Percentiles rank a stretch among this genome's conserved stretches.
Conservation (phyloP, 2,888 invertebrate genomes). For the Gastrophysa polygoni region DNA sequence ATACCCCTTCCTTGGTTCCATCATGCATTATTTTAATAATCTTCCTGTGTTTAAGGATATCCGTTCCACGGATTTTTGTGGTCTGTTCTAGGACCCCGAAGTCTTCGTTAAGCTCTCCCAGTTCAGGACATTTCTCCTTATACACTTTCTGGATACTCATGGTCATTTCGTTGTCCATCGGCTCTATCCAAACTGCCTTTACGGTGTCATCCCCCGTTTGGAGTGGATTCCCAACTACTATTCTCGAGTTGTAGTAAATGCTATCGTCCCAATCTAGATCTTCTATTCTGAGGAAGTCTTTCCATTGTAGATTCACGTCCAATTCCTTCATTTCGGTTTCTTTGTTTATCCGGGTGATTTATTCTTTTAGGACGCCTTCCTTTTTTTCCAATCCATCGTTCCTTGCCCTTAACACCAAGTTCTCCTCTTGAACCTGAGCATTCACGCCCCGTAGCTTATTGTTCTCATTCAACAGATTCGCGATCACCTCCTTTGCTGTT, state of each 20-base stretch:
- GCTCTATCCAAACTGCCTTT: slow-evolving; percentile 22
- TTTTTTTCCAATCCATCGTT: too few species aligned
- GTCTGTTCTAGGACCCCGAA: slow-evolving; percentile 16
- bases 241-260: not conserved
- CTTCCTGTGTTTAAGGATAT: not conserved
- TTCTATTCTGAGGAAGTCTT: too few species aligned
- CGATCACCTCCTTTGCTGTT: too few species aligned
- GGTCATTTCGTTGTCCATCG: slow-evolving; percentile 18
- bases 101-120: slow-evolving; percentile 11
- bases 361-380: too few species aligned
- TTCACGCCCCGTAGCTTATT: too few species aligned
- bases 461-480: too few species aligned
- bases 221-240: slow-evolving; percentile 9
- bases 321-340: too few species aligned
- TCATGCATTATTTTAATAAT: slow-evolving; percentile 2
- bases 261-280: too few species aligned
- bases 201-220: not conserved
- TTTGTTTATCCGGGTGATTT: too few species aligned
- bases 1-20: not conserved
- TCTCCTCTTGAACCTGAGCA: too few species aligned
- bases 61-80: not conserved
- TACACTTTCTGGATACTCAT: slow-evolving; percentile 20
- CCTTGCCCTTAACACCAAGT: too few species aligned
- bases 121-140: slow-evolving; percentile 22
- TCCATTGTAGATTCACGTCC: too few species aligned